phyloP scores from a whole-genome alignment of 1,140 invertebrate genomes.

The Drosophila rufa region DNA sequence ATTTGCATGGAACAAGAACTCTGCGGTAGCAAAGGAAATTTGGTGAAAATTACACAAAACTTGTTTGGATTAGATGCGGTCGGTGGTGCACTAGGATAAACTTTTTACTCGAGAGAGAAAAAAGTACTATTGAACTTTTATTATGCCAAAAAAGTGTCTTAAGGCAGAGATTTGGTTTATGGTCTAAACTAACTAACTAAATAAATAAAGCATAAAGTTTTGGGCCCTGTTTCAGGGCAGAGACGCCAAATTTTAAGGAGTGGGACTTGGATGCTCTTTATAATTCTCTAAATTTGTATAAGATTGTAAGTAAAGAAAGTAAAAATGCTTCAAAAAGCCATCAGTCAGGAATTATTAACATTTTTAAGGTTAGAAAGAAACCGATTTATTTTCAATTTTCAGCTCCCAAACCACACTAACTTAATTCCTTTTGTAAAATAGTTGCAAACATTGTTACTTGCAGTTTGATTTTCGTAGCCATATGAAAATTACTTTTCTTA shows the following conservation, averaged over 20 bases:
- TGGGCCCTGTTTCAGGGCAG: neutral
- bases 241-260: neutral
- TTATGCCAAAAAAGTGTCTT: constrained; percentile 31
- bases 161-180: constrained; percentile 25
- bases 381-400: neutral
- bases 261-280: neutral
- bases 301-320: no score
- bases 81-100: constrained; percentile 7
- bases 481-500: constrained; percentile 9
- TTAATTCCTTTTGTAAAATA: neutral
- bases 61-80: constrained; percentile 38
- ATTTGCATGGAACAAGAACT: constrained; percentile 31
- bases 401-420: no score
- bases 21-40: constrained; percentile 35
- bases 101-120: constrained; percentile 3
- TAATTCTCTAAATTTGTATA: no score
- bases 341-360: no score
- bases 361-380: no score
- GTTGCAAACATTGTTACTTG: neutral
- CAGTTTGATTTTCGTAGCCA: neutral
- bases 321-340: no score
- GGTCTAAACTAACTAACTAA: constrained; percentile 35
- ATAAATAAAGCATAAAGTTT: constrained; percentile 37
- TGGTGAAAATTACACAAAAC: constrained; percentile 47
- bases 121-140: constrained; percentile 31